Evolutionary conservation across 23 tunicate genomes (phyloP).

Genomic region (Ciona savignyi): DNA sequence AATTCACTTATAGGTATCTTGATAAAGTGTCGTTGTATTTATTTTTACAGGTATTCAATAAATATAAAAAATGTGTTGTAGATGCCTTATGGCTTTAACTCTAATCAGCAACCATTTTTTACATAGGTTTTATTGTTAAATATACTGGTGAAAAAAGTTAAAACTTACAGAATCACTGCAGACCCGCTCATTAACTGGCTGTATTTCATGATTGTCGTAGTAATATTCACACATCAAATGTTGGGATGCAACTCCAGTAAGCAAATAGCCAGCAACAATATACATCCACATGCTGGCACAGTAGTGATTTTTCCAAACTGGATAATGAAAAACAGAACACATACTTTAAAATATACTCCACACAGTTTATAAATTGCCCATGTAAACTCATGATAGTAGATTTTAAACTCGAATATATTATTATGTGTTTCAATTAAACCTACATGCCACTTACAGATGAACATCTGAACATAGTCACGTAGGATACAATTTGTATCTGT

Average conservation of each 20-base stretch:
- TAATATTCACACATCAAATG: background rate
- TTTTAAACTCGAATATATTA: too few species aligned
- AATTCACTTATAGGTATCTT: background rate
- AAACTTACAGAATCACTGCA: background rate
- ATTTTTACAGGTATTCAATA: background rate
- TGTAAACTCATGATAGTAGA: too few species aligned
- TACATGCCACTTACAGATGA: too few species aligned
- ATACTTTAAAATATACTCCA: background rate
- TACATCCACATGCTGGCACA: background rate
- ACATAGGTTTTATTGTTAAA: background rate
- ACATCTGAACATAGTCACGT: too few species aligned
- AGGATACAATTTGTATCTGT: too few species aligned
- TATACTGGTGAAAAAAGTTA: too few species aligned
- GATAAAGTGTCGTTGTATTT: background rate
- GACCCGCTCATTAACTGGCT: background rate
- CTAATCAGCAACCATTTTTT: too few species aligned
- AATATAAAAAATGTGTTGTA: too few species aligned
- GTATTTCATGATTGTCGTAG: background rate
- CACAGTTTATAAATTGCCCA: too few species aligned
- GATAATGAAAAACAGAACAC: too few species aligned
- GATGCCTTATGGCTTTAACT: background rate
- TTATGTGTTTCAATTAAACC: too few species aligned
- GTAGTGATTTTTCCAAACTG: too few species aligned
- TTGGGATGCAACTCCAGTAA: background rate
- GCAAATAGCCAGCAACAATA: background rate